phyloP scores from a whole-genome alignment of 1,140 invertebrate genomes.

The Pteromalus puparum region DNA sequence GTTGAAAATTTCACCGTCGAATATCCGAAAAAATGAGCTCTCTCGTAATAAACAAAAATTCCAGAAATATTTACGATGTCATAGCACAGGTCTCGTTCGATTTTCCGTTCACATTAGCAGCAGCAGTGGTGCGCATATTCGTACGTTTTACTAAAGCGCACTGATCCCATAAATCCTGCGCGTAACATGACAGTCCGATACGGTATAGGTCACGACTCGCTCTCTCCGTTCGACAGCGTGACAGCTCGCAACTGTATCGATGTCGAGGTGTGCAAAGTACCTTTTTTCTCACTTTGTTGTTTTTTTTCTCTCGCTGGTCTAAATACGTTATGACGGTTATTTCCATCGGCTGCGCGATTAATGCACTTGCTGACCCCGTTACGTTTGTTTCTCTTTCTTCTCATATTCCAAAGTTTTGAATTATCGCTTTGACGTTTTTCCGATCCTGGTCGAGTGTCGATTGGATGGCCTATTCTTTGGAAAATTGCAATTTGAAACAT shows the following conservation, averaged over 20 bases:
- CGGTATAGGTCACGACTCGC: neutral
- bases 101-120: neutral
- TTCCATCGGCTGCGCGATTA: neutral
- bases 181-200: neutral
- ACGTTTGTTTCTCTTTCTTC: neutral
- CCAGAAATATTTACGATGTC: neutral
- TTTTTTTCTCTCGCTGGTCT: neutral
- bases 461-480: too few relatives aligned
- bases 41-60: neutral
- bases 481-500: too few relatives aligned
- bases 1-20: too few relatives aligned
- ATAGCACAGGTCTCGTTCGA: neutral
- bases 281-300: neutral
- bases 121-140: too few relatives aligned
- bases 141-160: neutral
- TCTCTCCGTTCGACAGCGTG: neutral
- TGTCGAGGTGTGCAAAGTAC: neutral
- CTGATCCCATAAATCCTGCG: slow-evolving; percentile 3
- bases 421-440: neutral
- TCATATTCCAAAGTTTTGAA: neutral
- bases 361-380: neutral
- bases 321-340: neutral
- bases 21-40: too few relatives aligned
- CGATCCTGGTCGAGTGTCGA: neutral
- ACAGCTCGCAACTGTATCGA: neutral